phyloP scores from a whole-genome alignment of 2,888 invertebrate species.

The Empis stercorea region DNA sequence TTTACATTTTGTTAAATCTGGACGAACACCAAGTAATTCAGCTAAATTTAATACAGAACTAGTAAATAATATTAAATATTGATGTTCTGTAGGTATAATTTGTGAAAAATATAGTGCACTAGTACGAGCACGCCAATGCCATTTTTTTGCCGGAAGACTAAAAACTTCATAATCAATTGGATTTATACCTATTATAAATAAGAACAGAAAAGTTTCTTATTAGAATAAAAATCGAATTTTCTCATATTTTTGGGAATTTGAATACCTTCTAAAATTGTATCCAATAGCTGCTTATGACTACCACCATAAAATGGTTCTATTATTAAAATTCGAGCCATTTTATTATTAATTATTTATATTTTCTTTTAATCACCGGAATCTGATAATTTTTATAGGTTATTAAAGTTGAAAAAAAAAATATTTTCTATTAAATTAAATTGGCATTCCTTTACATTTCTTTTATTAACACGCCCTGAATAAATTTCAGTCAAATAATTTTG shows the following conservation, averaged over 20 bases:
- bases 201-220: slow-evolving; percentile 10
- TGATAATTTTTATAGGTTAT: too few relatives aligned
- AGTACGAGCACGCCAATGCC: slow-evolving; percentile 64
- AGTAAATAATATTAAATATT: slow-evolving; percentile 46
- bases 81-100: slow-evolving; percentile 41
- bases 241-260: slow-evolving; percentile 5
- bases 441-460: too few relatives aligned
- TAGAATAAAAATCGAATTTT: too few relatives aligned
- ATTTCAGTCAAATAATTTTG: too few relatives aligned
- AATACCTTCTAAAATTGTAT: slow-evolving; percentile 36
- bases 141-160: slow-evolving; percentile 55
- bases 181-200: slow-evolving; percentile 25
- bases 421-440: too few relatives aligned
- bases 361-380: neutral
- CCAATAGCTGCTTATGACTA: slow-evolving; percentile 55
- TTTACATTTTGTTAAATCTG: slow-evolving; percentile 43
- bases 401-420: too few relatives aligned
- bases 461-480: too few relatives aligned
- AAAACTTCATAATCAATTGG: slow-evolving; percentile 36
- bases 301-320: slow-evolving; percentile 63
- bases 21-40: slow-evolving; percentile 53
- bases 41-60: slow-evolving; percentile 58
- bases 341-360: too few relatives aligned
- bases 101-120: slow-evolving; percentile 45
- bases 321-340: slow-evolving; percentile 33